phyloP scores from a whole-genome alignment of 2,113 vertebrate genomes.

The Poicephalus meyeri region DNA sequence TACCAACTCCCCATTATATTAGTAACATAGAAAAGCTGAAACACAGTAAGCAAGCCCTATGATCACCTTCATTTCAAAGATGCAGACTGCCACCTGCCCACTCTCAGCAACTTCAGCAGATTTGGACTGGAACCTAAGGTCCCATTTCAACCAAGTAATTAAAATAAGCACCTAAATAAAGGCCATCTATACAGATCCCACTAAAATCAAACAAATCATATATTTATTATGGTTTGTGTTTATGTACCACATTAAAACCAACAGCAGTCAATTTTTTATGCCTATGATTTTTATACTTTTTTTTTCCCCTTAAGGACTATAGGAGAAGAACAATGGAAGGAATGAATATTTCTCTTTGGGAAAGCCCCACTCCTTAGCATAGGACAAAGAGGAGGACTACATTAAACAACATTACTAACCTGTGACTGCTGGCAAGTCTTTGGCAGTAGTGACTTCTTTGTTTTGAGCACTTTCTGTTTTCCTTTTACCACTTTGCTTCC shows the following conservation, averaged over 20 bases:
- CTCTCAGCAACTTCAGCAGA: neutral
- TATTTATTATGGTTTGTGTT: neutral
- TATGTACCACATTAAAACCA: neutral
- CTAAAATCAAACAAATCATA: fast-evolving
- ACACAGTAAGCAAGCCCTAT: neutral
- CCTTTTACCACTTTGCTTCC: constrained; percentile 63
- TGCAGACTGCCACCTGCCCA: fast-evolving
- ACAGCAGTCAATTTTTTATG: neutral
- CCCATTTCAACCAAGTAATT: neutral
- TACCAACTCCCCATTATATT: fast-evolving
- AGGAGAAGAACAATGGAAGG: neutral
- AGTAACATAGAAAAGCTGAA: neutral
- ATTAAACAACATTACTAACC: constrained; percentile 52
- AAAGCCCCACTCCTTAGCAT: neutral
- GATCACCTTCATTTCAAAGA: neutral
- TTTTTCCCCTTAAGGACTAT: neutral
- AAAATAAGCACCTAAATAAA: neutral
- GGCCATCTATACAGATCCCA: neutral
- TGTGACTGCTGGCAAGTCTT: neutral
- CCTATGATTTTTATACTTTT: neutral
- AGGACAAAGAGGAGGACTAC: neutral
- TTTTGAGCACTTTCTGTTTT: neutral
- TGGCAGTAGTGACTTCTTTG: neutral
- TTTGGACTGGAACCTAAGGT: neutral
- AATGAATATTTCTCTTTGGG: neutral